Percentiles rank a stretch among this genome's conserved stretches.
Conservation (phyloP, 1,140 invertebrate species). For the Augochlora pura region DNA sequence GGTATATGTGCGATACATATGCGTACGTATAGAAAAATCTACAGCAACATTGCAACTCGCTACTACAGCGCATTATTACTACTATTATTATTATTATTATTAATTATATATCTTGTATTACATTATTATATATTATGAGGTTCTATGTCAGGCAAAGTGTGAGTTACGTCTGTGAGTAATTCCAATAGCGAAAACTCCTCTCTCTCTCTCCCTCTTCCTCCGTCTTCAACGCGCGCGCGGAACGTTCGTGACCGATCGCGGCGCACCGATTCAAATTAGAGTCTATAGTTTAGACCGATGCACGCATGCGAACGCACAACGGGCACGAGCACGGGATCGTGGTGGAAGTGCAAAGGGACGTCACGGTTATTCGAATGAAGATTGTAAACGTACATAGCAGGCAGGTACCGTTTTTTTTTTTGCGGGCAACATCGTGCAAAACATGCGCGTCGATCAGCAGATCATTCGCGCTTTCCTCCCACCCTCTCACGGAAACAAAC, state of each 20-base stretch:
- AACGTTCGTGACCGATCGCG: too few relatives aligned
- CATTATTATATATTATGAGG: constrained; percentile 56
- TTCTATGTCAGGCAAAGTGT: constrained; percentile 72
- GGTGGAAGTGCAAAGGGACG: not conserved
- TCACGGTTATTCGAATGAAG: not conserved
- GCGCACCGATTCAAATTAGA: too few relatives aligned
- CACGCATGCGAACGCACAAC: too few relatives aligned
- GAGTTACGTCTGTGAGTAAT: constrained; percentile 38
- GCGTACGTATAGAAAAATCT: constrained; percentile 33
- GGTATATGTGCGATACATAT: too few relatives aligned
- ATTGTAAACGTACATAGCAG: not conserved
- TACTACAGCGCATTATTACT: constrained; percentile 55
- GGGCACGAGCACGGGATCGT: too few relatives aligned
- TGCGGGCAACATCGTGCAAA: constrained; percentile 59
- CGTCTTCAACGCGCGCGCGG: too few relatives aligned
- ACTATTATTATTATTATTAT: too few relatives aligned
- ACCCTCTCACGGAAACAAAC: too few relatives aligned
- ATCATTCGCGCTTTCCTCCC: not conserved
- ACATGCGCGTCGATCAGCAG: constrained; percentile 52
- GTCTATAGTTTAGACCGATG: too few relatives aligned
- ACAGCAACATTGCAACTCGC: constrained; percentile 58
- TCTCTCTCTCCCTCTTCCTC: too few relatives aligned
- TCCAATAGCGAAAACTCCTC: constrained; percentile 30
- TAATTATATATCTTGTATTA: too few relatives aligned
- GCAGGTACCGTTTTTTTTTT: constrained; percentile 3